Evolutionary conservation across 2,113 vertebrate genomes (phyloP).

Genomic region (Vanacampus margaritifer): DNA sequence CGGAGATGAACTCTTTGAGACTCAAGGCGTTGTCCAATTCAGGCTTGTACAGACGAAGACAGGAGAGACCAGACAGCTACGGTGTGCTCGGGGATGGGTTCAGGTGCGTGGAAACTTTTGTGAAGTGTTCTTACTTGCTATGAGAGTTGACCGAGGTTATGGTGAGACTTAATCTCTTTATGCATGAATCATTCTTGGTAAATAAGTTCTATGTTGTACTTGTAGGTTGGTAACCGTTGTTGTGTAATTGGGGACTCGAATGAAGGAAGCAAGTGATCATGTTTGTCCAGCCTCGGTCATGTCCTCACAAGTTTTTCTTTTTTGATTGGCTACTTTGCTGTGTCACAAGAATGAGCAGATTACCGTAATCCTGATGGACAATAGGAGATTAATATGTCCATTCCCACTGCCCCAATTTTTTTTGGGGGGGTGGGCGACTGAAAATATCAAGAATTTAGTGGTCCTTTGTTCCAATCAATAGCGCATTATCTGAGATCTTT

Average conservation of each 20-base stretch:
- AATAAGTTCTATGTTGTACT: background rate
- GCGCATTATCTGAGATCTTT: background rate
- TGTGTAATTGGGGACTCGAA: background rate
- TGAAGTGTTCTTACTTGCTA: background rate
- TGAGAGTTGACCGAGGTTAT: background rate
- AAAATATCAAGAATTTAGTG: background rate
- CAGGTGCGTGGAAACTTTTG: slow-evolving; percentile 75
- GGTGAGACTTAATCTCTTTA: background rate
- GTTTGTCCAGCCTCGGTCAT: background rate
- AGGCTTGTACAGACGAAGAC: slow-evolving; percentile 87
- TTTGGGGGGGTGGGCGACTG: background rate
- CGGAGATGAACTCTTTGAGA: slow-evolving; percentile 82
- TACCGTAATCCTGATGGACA: background rate
- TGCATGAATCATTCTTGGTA: background rate
- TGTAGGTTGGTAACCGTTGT: background rate
- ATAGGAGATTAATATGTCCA: background rate
- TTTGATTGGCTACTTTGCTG: background rate
- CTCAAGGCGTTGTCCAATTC: slow-evolving; percentile 91
- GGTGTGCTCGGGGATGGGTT: slow-evolving; percentile 71
- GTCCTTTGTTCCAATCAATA: background rate
- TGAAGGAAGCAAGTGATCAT: background rate
- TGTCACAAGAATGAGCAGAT: background rate
- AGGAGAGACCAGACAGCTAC: slow-evolving; percentile 86
- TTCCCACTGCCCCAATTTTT: background rate
- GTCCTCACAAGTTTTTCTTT: background rate